Conservation (phyloP, 2,797 vertebrate species). For the Amazona finschi region DNA sequence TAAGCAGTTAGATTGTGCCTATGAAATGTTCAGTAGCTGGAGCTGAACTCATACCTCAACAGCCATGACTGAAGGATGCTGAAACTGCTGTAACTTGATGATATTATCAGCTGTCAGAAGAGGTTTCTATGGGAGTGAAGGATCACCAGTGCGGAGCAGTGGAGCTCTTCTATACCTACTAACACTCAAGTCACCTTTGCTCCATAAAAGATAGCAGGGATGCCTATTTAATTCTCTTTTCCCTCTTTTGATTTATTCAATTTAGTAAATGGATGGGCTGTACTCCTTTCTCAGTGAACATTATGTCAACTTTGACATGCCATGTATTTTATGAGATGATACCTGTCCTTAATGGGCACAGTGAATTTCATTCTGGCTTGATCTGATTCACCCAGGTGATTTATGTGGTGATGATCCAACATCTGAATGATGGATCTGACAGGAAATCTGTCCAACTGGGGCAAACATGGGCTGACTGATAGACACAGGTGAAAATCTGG, state of each 20-base stretch:
- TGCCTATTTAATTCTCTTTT: background rate
- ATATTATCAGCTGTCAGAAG: background rate
- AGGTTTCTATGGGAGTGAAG: background rate
- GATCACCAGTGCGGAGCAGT: background rate
- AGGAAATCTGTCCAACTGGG: slow-evolving; percentile 30
- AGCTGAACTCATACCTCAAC: background rate
- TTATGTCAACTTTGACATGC: slow-evolving; percentile 19
- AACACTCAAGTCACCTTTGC: background rate
- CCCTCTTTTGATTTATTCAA: slow-evolving; percentile 4
- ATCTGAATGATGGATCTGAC: slow-evolving; percentile 7
- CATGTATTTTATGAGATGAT: slow-evolving; percentile 42
- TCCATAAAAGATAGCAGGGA: background rate
- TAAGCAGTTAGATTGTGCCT: background rate
- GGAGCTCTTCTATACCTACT: background rate
- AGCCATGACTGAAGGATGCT: background rate
- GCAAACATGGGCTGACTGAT: background rate
- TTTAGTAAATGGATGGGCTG: slow-evolving; percentile 18
- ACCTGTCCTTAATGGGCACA: slow-evolving; percentile 11
- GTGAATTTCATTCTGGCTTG: slow-evolving; percentile 41
- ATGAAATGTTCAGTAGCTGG: background rate
- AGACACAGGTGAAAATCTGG: background rate
- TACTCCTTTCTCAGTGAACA: background rate
- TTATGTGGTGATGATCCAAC: slow-evolving; percentile 20
- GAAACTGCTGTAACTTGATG: background rate
- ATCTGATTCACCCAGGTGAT: slow-evolving; percentile 56